A percentile compares a stretch with the other conserved stretches of the same genome.
Evolutionary conservation across 1,140 invertebrate genomes (phyloP).

Genomic region (Drosophila ironensis): DNA sequence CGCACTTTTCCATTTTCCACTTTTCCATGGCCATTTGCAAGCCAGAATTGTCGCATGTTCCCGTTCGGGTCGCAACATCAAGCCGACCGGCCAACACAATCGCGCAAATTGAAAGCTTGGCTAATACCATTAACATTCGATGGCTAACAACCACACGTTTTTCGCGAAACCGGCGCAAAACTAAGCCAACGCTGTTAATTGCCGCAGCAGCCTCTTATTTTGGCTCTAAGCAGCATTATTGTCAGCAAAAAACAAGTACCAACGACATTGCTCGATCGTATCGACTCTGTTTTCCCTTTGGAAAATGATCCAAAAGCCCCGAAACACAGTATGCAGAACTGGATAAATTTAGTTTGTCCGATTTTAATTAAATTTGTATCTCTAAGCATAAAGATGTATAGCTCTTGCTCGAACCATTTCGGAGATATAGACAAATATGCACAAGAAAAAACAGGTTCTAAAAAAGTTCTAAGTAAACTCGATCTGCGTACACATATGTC

Average conservation of each 20-base stretch:
- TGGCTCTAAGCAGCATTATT: constrained; percentile 10
- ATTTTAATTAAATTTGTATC: no score
- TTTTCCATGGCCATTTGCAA: constrained; percentile 32
- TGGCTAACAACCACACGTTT: constrained; percentile 30
- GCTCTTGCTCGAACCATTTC: no score
- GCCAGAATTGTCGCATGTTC: constrained; percentile 41
- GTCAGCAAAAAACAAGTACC: constrained; percentile 16
- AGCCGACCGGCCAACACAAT: constrained; percentile 21
- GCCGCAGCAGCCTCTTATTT: neutral
- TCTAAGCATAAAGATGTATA: no score
- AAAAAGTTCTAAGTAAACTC: no score
- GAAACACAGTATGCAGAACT: no score
- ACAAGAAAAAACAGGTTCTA: no score
- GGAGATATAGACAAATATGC: no score
- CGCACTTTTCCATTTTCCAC: neutral
- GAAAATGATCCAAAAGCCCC: no score
- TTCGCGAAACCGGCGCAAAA: constrained; percentile 23
- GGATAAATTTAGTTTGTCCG: no score
- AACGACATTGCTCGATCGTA: no score
- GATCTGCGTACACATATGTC: no score
- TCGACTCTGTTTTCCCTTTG: no score
- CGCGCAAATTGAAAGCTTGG: constrained; percentile 41
- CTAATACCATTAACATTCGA: constrained; percentile 47
- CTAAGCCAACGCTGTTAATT: constrained; percentile 35
- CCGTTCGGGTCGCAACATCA: neutral